Base-by-base conservation (phyloP, 2,888 invertebrate genomes). In the Lasioglossum calceatum region DNA sequence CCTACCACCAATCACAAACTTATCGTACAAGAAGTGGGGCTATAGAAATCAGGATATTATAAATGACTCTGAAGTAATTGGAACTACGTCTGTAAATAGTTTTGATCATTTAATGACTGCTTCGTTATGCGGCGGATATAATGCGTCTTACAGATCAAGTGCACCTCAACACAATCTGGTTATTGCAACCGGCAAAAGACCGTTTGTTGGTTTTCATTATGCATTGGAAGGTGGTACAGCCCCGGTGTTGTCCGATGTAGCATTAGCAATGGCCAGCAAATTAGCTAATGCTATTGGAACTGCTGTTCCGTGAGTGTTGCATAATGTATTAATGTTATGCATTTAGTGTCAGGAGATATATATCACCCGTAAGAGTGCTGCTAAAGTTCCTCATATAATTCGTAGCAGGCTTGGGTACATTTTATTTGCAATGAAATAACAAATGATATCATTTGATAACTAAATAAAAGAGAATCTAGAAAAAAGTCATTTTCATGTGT, bases 81-180 rank as follows among this genome's bases (percentile, higher is more conserved):
- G 98, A 0, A 96, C 97, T 47, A 97, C 96, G 92, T 96, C 96
- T 32, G 97, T 97, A 91, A 98, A 97, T 92, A 97, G 97, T 0
- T 99, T 98, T 95, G 99, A 99, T 95, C 98, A 99, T 95, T 96
- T 99, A 85, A 96, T 98, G 85, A 97, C 97, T 42, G 98, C 98
- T 27, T 98, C 98, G 0, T 96, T 97, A 36, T 97, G 97, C 93
- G 97, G 97, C 61, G 98, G 98, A 84, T 97, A 97, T 95, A 97
- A 97, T 92, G 96, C 97, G 23, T 96, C 96, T 94, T 97, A 97
- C 87, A 96, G 97, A 73, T 97, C 97, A 8, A 97, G 97, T 83
- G 97, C 98, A 0, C 97, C 98, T 2, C 97, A 98, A 79, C 97
- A 97, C 86, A 97, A 97, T 36, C 95, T 98, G 76, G 97, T 98